phyloP scores from a whole-genome alignment of 2,888 invertebrate genomes.

The Trilocha varians region DNA sequence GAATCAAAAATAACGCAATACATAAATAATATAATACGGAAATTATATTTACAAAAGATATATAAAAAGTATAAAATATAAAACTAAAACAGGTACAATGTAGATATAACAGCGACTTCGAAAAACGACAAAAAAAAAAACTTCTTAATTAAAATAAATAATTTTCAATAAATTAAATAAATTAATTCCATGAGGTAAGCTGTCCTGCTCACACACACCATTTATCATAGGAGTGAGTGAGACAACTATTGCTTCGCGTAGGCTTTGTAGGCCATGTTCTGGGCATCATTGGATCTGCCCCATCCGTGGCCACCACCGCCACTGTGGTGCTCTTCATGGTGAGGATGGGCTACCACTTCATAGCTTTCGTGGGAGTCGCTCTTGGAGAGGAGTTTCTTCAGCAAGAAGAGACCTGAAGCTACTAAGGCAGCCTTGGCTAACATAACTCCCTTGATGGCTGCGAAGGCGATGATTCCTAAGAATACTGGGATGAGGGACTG shows the following conservation, averaged over 20 bases:
- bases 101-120: slow-evolving; percentile 24
- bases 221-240: background rate
- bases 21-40: slow-evolving; percentile 54
- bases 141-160: slow-evolving; percentile 42
- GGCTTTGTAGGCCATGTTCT: slow-evolving; percentile 82
- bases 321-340: slow-evolving; percentile 74
- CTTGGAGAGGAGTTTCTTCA: slow-evolving; percentile 80
- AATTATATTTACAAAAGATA: slow-evolving; percentile 60
- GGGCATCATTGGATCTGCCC: slow-evolving; percentile 78
- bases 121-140: slow-evolving; percentile 47
- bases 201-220: background rate
- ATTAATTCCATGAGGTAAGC: slow-evolving; percentile 29
- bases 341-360: slow-evolving; percentile 82
- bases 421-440: slow-evolving; percentile 88
- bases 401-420: slow-evolving; percentile 79
- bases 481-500: slow-evolving; percentile 84
- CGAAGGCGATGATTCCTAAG: slow-evolving; percentile 81
- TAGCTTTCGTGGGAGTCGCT: slow-evolving; percentile 79
- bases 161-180: slow-evolving; percentile 68
- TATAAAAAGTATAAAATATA: slow-evolving; percentile 19
- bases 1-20: slow-evolving; percentile 58
- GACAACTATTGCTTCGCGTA: slow-evolving; percentile 64
- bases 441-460: slow-evolving; percentile 88
- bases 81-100: slow-evolving; percentile 45
- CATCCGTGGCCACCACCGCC: slow-evolving; percentile 73